Evolutionary conservation across 2,797 vertebrate species (phyloP), one percentile per base, ranked within the genome.

Genomic region (Halcyon smyrnensis): DNA sequence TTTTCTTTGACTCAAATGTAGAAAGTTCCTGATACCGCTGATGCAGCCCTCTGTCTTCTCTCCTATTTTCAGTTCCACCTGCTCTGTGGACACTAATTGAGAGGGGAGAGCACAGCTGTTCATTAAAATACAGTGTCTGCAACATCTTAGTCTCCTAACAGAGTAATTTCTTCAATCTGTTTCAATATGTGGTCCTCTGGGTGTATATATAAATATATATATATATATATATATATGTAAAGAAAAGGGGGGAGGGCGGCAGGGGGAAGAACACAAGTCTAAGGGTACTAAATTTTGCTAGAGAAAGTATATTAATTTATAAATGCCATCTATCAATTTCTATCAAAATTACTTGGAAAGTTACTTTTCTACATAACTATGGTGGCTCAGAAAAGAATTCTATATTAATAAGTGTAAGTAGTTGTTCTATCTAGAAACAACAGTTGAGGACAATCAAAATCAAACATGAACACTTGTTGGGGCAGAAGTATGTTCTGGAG

Each of bases 61-160:
- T 74, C 51, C 36, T 85, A 45, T 71, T 95, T 81, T 80, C 53
- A 46, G 73, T 91, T 91, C 48, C 65, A 75, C 73, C 79, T 86
- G 82, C 0, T 0, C 65, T 68, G 18, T 75, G 76, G 60, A 75
- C 75, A n/a, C 62, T 84, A 93, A 95, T 83, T 93, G 83, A 91
- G 87, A 86, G 62, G 79, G 91, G 94, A 94, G 65, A 95, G 83
- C 87, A 93, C 87, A 93, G 73, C 68, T 95, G 94, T 77, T 93
- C 78, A 87, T 89, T 93, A 84, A 85, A 92, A 56, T 37, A 64
- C 34, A 95, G 77, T 7, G 14, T 64, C 28, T 92, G 64, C 64
- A 80, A 45, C 68, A 93, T 48, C 60, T 89, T 85, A 79, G 63
- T 27, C 54, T 90, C 63, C 81, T 93, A 59, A 82, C 93, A 71